Evolutionary conservation across 2,113 vertebrate genomes (phyloP).

Genomic region (Ochotona curzoniae): DNA sequence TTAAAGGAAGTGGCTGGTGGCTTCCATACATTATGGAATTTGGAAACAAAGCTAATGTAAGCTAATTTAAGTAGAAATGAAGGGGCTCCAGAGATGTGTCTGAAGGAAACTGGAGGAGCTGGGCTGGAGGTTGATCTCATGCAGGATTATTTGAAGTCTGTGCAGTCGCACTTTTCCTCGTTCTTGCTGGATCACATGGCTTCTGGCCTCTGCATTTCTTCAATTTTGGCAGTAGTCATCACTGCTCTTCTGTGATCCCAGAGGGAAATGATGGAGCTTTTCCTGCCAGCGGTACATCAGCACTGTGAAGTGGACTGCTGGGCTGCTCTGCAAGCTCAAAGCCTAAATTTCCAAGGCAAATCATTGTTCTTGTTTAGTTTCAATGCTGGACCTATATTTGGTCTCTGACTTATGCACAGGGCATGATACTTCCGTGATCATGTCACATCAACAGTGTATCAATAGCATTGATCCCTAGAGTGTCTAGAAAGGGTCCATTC

Average conservation of each 20-base stretch:
- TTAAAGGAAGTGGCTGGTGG: not conserved
- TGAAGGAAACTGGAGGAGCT: not conserved
- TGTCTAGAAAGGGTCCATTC: not conserved
- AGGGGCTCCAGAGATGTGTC: not conserved
- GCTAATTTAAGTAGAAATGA: not conserved
- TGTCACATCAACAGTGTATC: not conserved
- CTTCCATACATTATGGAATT: not conserved
- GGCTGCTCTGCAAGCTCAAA: not conserved
- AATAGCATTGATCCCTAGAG: accelerated
- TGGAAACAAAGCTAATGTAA: not conserved
- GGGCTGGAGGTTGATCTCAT: not conserved
- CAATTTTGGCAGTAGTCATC: not conserved
- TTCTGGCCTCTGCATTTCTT: not conserved
- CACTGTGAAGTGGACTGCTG: not conserved
- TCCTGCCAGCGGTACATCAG: not conserved
- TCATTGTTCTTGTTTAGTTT: not conserved
- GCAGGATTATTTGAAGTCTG: too few species aligned
- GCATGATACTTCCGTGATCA: too few species aligned
- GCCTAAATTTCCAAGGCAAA: not conserved
- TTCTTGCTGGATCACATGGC: not conserved
- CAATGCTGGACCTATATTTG: not conserved
- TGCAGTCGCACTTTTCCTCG: accelerated
- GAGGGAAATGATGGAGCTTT: too few species aligned
- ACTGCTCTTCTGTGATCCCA: not conserved
- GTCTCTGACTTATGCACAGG: not conserved